These are phyloP conservation scores for Argentina silus DNA, from an alignment of 2,797 vertebrate species.

Conservation along the genomic window DNA sequence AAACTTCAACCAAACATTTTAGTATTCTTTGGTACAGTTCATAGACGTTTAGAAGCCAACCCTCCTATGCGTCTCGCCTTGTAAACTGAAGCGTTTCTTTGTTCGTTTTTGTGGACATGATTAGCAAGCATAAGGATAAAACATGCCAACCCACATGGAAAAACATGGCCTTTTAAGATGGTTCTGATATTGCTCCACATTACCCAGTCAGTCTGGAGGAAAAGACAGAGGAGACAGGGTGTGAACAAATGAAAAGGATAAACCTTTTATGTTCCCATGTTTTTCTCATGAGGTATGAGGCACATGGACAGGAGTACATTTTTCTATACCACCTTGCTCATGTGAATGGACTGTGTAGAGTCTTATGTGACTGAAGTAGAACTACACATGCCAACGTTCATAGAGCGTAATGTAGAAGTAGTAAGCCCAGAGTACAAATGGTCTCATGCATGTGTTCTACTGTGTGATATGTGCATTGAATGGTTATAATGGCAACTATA, in stretches of 20 bases:
- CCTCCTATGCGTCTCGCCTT: constrained; percentile 23
- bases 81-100: constrained; percentile 41
- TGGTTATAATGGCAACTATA: neutral
- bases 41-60: constrained; percentile 12
- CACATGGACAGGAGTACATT: neutral
- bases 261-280: neutral
- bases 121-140: constrained; percentile 56
- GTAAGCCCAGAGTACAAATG: neutral
- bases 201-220: constrained; percentile 53
- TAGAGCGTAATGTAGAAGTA: neutral
- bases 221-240: constrained; percentile 29
- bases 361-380: neutral
- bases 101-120: constrained; percentile 55
- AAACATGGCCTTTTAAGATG: constrained; percentile 58
- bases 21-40: neutral
- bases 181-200: constrained; percentile 57
- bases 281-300: constrained; percentile 1
- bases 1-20: constrained; percentile 10
- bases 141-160: constrained; percentile 63
- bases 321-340: neutral
- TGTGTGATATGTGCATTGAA: neutral
- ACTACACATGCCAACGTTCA: neutral
- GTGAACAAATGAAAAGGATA: constrained; percentile 10
- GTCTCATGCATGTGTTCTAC: neutral
- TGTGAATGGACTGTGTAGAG: neutral